Evolutionary conservation across 2,113 vertebrate genomes (phyloP).

Genomic region (Poeciliopsis turrubarensis): DNA sequence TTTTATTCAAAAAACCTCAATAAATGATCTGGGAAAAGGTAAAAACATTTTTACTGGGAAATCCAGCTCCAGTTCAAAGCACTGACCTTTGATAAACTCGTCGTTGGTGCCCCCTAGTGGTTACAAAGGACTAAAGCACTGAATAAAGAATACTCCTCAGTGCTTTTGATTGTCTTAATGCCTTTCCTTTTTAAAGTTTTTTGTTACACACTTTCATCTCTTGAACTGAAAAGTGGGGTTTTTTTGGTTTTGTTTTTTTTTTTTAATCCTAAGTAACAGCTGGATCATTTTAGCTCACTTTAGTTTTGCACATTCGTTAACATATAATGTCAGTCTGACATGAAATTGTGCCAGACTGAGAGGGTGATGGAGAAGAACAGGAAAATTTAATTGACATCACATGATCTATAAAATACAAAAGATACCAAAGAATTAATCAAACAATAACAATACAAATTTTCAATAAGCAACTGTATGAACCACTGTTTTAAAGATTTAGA

Average conservation of each 20-base stretch:
- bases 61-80: neutral
- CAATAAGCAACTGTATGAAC: neutral
- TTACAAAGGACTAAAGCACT: neutral
- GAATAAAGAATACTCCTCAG: too few relatives aligned
- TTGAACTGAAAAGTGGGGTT: neutral
- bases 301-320: neutral
- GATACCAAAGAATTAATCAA: neutral
- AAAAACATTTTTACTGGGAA: neutral
- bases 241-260: neutral
- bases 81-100: slow-evolving; percentile 13
- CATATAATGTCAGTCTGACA: neutral
- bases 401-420: too few relatives aligned
- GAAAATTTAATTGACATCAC: neutral
- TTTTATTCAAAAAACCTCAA: neutral
- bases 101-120: slow-evolving; percentile 37
- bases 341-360: neutral
- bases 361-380: too few relatives aligned
- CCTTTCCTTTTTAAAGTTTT: too few relatives aligned
- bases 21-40: neutral
- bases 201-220: neutral
- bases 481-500: too few relatives aligned
- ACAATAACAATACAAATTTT: neutral
- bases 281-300: neutral
- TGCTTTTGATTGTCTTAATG: neutral
- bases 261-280: neutral